These are phyloP conservation scores for Hylaeus anthracinus DNA, from an alignment of 1,140 invertebrate genomes.

Conservation along the genomic window DNA sequence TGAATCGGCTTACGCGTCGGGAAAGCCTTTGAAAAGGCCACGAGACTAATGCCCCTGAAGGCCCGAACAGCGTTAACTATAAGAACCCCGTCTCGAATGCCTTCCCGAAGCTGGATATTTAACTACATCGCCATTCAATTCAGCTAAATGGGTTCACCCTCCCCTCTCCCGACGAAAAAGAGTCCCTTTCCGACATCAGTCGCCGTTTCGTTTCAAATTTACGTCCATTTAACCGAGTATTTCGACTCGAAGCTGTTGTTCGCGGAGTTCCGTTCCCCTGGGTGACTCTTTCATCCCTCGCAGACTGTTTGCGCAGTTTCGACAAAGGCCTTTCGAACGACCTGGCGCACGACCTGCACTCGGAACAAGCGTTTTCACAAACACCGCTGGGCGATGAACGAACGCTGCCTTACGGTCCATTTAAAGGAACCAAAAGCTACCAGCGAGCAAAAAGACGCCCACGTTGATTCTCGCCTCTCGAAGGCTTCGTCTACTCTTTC, in stretches of 20 bases:
- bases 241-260: neutral
- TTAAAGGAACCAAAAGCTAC: neutral
- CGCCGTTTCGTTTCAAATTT: neutral
- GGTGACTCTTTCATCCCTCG: conserved; percentile 1
- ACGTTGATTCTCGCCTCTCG: neutral
- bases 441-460: neutral
- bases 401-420: neutral
- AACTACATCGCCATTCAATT: too few species aligned
- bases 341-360: neutral
- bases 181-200: neutral
- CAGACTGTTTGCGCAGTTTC: neutral
- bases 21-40: too few species aligned
- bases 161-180: neutral
- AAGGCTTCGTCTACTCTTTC: neutral
- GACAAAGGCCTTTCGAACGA: neutral
- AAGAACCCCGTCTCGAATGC: too few species aligned
- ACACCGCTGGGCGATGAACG: neutral
- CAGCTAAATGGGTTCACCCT: neutral
- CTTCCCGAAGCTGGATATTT: too few species aligned
- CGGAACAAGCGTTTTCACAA: neutral
- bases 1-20: too few species aligned
- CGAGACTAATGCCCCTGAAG: too few species aligned
- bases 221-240: neutral
- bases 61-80: too few species aligned
- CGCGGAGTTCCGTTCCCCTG: neutral